Conservation (phyloP, 2,113 vertebrate genomes). For the Callipepla squamata region DNA sequence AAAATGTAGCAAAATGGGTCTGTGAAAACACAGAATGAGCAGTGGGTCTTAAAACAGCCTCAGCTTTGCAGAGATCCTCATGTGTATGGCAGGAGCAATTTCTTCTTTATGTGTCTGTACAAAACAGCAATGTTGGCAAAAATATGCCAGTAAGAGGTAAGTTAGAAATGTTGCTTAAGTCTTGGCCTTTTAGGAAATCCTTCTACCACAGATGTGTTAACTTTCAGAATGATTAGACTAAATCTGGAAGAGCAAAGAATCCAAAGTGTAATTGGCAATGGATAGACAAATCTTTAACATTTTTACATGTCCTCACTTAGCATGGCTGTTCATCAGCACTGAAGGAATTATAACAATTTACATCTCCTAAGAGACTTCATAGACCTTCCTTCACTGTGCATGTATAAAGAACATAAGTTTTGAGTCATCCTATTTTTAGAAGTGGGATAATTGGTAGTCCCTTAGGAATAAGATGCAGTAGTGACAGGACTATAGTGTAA, state of each 20-base stretch:
- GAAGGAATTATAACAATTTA: not conserved
- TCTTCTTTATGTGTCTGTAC: not conserved
- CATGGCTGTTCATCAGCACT: not conserved
- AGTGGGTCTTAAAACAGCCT: not conserved
- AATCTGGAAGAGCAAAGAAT: not conserved
- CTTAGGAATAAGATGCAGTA: not conserved
- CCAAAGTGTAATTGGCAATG: not conserved
- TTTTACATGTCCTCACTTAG: not conserved
- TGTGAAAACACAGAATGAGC: not conserved
- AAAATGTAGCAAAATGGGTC: not conserved
- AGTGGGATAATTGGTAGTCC: not conserved
- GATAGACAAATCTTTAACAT: not conserved
- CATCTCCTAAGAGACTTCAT: not conserved
- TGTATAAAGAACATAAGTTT: not conserved
- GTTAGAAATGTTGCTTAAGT: not conserved
- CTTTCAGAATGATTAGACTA: rapidly evolving
- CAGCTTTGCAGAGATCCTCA: not conserved
- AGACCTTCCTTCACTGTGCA: not conserved
- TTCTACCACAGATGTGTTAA: not conserved
- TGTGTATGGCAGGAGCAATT: rapidly evolving
- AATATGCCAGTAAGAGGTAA: not conserved
- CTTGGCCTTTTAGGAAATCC: not conserved
- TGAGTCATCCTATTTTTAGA: not conserved
- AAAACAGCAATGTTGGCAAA: not conserved
- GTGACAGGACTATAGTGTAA: not conserved